Percentiles rank a stretch among this genome's conserved stretches.
phyloP scores from a whole-genome alignment of 2,888 invertebrate species.

The Leptopilina myrica region DNA sequence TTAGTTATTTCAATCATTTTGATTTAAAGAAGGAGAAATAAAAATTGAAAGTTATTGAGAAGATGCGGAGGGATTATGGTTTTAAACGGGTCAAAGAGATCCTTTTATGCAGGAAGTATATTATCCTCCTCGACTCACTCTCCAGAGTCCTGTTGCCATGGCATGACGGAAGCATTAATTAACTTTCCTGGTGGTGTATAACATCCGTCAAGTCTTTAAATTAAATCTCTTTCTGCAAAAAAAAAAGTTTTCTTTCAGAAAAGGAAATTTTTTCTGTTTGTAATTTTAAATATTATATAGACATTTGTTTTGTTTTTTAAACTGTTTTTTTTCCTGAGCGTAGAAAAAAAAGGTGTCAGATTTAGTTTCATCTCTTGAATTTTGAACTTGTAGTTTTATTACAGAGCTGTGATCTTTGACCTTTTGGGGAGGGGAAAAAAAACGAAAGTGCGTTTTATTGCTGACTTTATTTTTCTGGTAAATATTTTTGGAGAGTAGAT shows the following conservation, averaged over 20 bases:
- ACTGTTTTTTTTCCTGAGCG: too few species aligned
- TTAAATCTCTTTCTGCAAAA: not conserved
- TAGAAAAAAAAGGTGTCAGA: too few species aligned
- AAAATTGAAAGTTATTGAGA: slow-evolving; percentile 11
- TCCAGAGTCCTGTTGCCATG: slow-evolving; percentile 12
- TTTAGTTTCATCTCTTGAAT: too few species aligned
- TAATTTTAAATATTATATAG: too few species aligned
- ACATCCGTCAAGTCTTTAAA: slow-evolving; percentile 26
- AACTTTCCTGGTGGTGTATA: not conserved
- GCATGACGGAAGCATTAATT: slow-evolving; percentile 32
- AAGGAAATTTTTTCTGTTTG: not conserved
- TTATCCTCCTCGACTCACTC: slow-evolving; percentile 20
- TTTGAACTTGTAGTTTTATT: too few species aligned
- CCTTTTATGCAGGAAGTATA: not conserved
- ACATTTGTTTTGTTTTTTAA: too few species aligned
- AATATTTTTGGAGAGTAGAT: too few species aligned
- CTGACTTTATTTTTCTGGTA: too few species aligned
- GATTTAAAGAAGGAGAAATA: not conserved
- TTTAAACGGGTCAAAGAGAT: slow-evolving; percentile 25
- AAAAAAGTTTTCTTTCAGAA: not conserved
- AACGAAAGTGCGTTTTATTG: too few species aligned
- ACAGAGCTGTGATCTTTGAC: too few species aligned
- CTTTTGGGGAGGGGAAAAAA: too few species aligned
- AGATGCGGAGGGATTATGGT: not conserved
- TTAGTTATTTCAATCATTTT: too few species aligned